These are phyloP conservation scores for Urocolius indicus DNA, from an alignment of 2,113 vertebrate genomes.

Conservation along the genomic window DNA sequence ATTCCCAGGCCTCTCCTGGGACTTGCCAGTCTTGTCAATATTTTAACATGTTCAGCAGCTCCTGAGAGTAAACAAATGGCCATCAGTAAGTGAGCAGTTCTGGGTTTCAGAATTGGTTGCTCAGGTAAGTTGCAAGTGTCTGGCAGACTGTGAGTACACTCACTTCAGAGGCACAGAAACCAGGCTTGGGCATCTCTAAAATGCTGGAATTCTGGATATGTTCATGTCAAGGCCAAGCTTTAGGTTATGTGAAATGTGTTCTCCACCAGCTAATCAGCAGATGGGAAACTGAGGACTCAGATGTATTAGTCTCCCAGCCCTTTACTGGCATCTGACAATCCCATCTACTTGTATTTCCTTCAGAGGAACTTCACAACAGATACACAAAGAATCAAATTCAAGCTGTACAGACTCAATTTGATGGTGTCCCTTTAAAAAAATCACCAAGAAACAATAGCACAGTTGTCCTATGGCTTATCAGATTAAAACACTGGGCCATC, in stretches of 20 bases:
- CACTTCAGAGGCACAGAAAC: neutral
- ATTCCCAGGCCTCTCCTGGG: neutral
- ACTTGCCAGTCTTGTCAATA: conserved; percentile 24
- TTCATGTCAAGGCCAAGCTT: neutral
- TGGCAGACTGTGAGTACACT: neutral
- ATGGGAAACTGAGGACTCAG: neutral
- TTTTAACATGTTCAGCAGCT: conserved; percentile 31
- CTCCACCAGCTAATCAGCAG: neutral
- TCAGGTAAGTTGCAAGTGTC: neutral
- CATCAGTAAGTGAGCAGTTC: neutral
- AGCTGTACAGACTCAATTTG: neutral
- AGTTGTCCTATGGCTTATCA: neutral
- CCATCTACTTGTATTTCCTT: neutral
- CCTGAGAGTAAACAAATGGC: conserved; percentile 26
- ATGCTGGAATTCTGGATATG: neutral
- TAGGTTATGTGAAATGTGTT: neutral
- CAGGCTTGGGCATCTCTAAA: neutral
- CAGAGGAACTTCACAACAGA: neutral
- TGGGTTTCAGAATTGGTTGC: neutral
- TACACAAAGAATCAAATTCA: neutral
- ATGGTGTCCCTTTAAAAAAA: neutral
- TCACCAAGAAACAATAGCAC: neutral
- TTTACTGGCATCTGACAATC: neutral
- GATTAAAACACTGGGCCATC: neutral
- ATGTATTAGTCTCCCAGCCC: neutral